These are phyloP conservation scores for Aquatica leii DNA, from an alignment of 2,888 invertebrate genomes.

Conservation along the genomic window DNA sequence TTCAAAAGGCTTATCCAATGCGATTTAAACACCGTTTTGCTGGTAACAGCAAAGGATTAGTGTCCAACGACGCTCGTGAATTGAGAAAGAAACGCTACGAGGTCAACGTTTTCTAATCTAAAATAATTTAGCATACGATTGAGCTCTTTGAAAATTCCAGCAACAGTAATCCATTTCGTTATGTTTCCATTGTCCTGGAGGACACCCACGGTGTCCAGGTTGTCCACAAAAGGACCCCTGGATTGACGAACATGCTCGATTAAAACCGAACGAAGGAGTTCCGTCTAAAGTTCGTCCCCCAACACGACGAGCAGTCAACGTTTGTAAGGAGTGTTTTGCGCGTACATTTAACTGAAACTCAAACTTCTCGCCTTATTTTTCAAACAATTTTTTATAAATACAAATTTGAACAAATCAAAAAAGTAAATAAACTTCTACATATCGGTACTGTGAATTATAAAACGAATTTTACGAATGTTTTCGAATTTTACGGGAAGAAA, in stretches of 20 bases:
- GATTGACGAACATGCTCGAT: constrained; percentile 30
- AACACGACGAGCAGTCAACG: constrained; percentile 36
- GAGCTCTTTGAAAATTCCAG: constrained; percentile 16
- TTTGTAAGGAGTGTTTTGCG: constrained; percentile 21
- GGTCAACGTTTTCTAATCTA: constrained; percentile 11
- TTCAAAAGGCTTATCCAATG: too few relatives aligned
- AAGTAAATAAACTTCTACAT: constrained; percentile 4
- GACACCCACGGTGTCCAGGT: constrained; percentile 35
- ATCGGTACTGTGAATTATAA: constrained; percentile 10
- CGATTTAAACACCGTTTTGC: too few relatives aligned
- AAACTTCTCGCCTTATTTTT: constrained; percentile 20
- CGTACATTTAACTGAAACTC: constrained; percentile 10
- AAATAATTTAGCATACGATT: constrained; percentile 15
- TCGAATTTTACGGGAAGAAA: too few relatives aligned
- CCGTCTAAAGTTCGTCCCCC: constrained; percentile 30
- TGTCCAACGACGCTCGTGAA: too few relatives aligned
- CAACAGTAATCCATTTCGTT: constrained; percentile 24
- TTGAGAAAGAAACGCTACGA: too few relatives aligned
- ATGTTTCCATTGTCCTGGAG: constrained; percentile 30
- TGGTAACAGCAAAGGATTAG: too few relatives aligned
- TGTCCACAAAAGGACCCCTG: constrained; percentile 32
- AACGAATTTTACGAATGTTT: neutral
- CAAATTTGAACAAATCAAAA: constrained; percentile 8
- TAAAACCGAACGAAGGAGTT: constrained; percentile 24
- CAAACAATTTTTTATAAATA: constrained; percentile 7